Base-by-base conservation (phyloP, 2,888 invertebrate genomes). In the Carcina quercana region DNA sequence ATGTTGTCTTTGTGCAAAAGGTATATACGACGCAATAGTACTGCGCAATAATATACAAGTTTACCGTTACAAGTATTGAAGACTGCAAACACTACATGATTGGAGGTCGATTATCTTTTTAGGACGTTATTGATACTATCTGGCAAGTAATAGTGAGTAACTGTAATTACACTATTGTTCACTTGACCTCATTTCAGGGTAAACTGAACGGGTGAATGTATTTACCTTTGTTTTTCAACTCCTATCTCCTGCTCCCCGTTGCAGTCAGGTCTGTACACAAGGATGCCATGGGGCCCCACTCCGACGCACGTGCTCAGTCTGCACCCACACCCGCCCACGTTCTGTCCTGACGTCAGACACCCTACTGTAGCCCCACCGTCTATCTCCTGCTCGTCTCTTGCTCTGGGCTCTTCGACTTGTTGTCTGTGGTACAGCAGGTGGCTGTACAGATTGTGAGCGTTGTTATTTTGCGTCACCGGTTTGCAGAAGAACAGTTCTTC, bases 271-370 rank as follows among this genome's bases (percentile, higher is more conserved):
- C 83, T 50, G 58, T 89, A 90, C 29, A 93, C 88, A 38, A 90
- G 90, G 42, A 95, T 89, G 34, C 95, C 95, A 50, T 92, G 91
- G 0, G 95, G 94, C 1, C 95, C 94, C 6, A 95, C 93, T 1
- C 94, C 93, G 37, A 95, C 87, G 28, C 83, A 73, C 1, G 83
- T 80, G 42, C 84, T 83, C 13, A 85, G 58, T 33, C 78, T 51
- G 47, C 85, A 85, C 0, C 85, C 85, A 36, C 85, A 85, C 1
- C 85, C 84, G 0, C 70, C 73, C 0, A 57, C 73, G 24, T 50
- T 71, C 46, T 79, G 82, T 2, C 83, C 85, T 0, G 71, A 67
- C 2, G 84, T 72, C 25, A 83, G 43, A 40, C 82, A 73, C 1
- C 86, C 74, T 2, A 84, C 84, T 0, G 80, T 84, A 15, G 73